Evolutionary conservation across 2,113 vertebrate species (phyloP).

Genomic region (Opisthocomus hoazin): DNA sequence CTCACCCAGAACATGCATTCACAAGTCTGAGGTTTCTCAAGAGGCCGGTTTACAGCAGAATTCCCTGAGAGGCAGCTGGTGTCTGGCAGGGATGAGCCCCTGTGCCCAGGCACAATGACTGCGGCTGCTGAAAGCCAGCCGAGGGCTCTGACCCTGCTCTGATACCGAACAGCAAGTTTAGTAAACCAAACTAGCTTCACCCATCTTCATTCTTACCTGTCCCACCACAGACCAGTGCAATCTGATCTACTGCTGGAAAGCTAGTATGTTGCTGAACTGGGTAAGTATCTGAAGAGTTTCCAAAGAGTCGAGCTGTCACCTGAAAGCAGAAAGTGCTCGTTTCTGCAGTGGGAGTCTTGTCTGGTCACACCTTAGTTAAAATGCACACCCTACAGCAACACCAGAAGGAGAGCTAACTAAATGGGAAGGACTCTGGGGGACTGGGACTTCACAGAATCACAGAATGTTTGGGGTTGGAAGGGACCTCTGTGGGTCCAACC

Average conservation of each 20-base stretch:
- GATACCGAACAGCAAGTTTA: not conserved
- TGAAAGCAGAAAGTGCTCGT: not conserved
- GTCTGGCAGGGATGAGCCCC: not conserved
- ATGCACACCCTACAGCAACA: not conserved
- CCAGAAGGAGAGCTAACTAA: not conserved
- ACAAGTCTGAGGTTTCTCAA: not conserved
- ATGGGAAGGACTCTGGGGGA: not conserved
- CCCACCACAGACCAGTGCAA: not conserved
- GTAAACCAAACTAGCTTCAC: accelerated
- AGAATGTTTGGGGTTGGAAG: too few species aligned
- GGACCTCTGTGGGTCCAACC: too few species aligned
- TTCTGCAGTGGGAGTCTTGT: not conserved
- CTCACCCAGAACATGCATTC: not conserved
- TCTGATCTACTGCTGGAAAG: not conserved
- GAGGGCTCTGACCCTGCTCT: not conserved
- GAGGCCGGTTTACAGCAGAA: not conserved
- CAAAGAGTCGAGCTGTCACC: not conserved
- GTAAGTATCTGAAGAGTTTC: not conserved
- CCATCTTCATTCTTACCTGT: not conserved
- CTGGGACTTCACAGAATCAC: not conserved
- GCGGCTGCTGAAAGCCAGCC: not conserved
- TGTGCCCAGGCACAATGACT: accelerated
- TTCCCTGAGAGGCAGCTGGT: not conserved
- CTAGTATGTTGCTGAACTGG: not conserved
- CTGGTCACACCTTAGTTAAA: not conserved